Percentiles rank a stretch among this genome's conserved stretches.
phyloP scores from a whole-genome alignment of 2,888 invertebrate species.

The Sinohyriopsis cumingii region DNA sequence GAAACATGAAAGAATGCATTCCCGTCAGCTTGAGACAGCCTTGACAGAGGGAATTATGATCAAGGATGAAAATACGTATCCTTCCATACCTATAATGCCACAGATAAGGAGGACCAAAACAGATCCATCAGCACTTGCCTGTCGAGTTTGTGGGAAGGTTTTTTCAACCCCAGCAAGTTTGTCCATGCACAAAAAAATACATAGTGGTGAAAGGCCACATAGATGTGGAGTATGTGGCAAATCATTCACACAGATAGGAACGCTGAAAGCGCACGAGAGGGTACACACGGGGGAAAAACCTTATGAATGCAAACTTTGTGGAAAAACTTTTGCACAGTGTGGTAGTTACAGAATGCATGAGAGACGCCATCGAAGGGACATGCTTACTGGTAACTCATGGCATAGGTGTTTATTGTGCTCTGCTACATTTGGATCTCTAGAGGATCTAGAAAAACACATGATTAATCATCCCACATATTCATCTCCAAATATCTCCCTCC shows the following conservation, averaged over 20 bases:
- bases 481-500: neutral
- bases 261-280: slow-evolving; percentile 62
- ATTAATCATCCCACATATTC: slow-evolving; percentile 50
- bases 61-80: slow-evolving; percentile 26
- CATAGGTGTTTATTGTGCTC: slow-evolving; percentile 62
- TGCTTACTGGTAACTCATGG: slow-evolving; percentile 33
- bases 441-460: slow-evolving; percentile 60
- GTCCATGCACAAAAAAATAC: slow-evolving; percentile 62
- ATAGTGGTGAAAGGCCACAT: slow-evolving; percentile 63
- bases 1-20: slow-evolving; percentile 65
- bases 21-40: slow-evolving; percentile 37
- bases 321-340: slow-evolving; percentile 62
- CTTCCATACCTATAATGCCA: slow-evolving; percentile 26
- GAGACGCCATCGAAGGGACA: slow-evolving; percentile 59
- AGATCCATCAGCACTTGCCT: slow-evolving; percentile 31
- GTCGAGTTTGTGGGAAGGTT: slow-evolving; percentile 60
- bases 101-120: slow-evolving; percentile 25
- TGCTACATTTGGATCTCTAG: slow-evolving; percentile 55
- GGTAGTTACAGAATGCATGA: slow-evolving; percentile 66
- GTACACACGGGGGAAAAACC: slow-evolving; percentile 65
- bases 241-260: slow-evolving; percentile 64
- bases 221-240: slow-evolving; percentile 56
- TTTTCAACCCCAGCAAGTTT: slow-evolving; percentile 63
- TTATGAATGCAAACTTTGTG: slow-evolving; percentile 59
- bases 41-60: slow-evolving; percentile 31